These are phyloP conservation scores for Bos indicus DNA, from an alignment of 2,113 vertebrate genomes.

Conservation along the genomic window DNA sequence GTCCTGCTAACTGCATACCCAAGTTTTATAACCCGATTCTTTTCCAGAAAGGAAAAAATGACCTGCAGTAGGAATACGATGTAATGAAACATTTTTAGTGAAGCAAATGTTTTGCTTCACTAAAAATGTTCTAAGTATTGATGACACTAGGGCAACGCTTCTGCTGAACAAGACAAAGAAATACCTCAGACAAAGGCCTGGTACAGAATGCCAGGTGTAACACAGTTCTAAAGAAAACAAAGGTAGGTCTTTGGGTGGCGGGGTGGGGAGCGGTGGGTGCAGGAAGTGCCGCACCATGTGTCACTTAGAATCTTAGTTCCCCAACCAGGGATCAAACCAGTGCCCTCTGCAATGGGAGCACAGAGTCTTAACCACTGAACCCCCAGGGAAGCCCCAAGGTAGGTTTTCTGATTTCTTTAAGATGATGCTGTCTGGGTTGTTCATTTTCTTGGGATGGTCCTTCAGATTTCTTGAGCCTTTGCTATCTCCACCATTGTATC, in stretches of 20 bases:
- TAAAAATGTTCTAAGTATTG: neutral
- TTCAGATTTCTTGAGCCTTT: neutral
- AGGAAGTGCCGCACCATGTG: neutral
- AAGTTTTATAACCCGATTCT: conserved; percentile 40
- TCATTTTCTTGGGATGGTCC: neutral
- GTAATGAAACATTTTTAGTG: conserved; percentile 34
- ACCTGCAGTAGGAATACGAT: neutral
- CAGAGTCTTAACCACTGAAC: neutral
- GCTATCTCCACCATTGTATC: fast-evolving
- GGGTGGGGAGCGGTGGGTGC: fast-evolving
- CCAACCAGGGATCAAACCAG: neutral
- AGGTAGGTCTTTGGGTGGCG: neutral
- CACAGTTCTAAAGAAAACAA: neutral
- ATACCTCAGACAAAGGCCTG: neutral
- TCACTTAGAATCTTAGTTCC: neutral
- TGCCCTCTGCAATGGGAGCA: neutral
- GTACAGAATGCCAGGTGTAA: neutral
- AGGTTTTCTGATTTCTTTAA: neutral
- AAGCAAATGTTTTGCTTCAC: neutral
- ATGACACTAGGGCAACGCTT: neutral
- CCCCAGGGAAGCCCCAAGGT: fast-evolving
- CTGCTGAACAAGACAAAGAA: neutral
- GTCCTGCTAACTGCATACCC: conserved; percentile 31
- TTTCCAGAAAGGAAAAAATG: conserved; percentile 44
- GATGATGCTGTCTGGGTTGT: neutral